phyloP scores from a whole-genome alignment of 1,140 invertebrate species.

The Euborellia annulipes region DNA sequence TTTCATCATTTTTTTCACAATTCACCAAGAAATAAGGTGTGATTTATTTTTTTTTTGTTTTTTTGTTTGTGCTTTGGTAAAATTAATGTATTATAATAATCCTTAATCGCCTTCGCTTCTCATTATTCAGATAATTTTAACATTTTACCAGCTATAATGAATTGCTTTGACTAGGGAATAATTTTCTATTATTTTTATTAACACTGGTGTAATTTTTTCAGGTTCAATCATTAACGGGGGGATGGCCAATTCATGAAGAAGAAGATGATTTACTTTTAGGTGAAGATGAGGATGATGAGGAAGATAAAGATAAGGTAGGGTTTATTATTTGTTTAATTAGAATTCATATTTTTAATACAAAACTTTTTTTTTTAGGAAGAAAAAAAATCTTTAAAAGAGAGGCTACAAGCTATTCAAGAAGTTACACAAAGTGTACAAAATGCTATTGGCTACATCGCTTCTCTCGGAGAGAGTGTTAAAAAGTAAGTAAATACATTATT shows the following conservation, averaged over 20 bases:
- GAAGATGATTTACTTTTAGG: constrained; percentile 42
- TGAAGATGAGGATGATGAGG: constrained; percentile 65
- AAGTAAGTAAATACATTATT: constrained; percentile 49
- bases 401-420: constrained; percentile 87
- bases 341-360: constrained; percentile 2
- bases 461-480: constrained; percentile 79
- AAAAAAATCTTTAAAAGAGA: constrained; percentile 87
- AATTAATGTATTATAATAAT: no score
- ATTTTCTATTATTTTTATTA: no score
- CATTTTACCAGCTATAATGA: no score
- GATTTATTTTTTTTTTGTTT: no score
- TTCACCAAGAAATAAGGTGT: no score
- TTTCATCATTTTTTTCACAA: no score
- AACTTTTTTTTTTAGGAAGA: constrained; percentile 52
- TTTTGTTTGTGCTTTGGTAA: no score
- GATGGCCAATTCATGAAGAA: constrained; percentile 27
- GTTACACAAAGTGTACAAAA: constrained; percentile 90
- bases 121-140: no score
- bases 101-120: no score
- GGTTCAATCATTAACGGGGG: constrained; percentile 21
- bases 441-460: constrained; percentile 81
- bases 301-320: constrained; percentile 54
- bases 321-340: neutral
- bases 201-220: constrained; percentile 13
- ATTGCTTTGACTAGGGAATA: no score